These are phyloP conservation scores for Psammodynastes pulverulentus DNA, from an alignment of 2,113 vertebrate genomes.

Conservation along the genomic window DNA sequence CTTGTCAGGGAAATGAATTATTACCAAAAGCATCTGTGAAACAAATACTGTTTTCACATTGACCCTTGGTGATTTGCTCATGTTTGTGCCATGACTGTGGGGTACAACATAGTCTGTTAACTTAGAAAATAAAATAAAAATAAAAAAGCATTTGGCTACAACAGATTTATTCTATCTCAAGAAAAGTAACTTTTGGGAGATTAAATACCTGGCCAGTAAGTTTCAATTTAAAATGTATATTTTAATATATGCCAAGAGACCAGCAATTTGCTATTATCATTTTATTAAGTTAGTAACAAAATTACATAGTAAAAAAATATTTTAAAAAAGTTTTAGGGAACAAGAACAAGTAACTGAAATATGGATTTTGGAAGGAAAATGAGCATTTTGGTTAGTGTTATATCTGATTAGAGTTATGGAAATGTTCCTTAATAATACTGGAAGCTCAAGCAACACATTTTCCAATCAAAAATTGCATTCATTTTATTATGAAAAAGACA, in stretches of 20 bases:
- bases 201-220: constrained; percentile 34
- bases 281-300: constrained; percentile 74
- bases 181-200: constrained; percentile 58
- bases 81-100: constrained; percentile 61
- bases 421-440: constrained; percentile 62
- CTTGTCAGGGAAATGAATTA: constrained; percentile 74
- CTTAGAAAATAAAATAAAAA: constrained; percentile 66
- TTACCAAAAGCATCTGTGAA: constrained; percentile 49
- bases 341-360: constrained; percentile 57
- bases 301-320: constrained; percentile 68
- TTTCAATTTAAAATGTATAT: constrained; percentile 57
- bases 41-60: constrained; percentile 63
- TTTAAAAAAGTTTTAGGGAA: constrained; percentile 62
- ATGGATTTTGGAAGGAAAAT: constrained; percentile 3
- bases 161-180: constrained; percentile 57
- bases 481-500: constrained; percentile 36
- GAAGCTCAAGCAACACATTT: constrained; percentile 50
- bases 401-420: constrained; percentile 61
- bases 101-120: constrained; percentile 46
- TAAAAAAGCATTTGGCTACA: constrained; percentile 54
- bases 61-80: constrained; percentile 62
- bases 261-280: constrained; percentile 69
- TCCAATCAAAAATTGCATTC: constrained; percentile 55
- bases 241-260: constrained; percentile 68
- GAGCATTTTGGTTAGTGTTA: constrained; percentile 42